A percentile compares a stretch with the other conserved stretches of the same genome.
Conservation (phyloP, 2,888 invertebrate genomes). For the Arctia plantaginis region DNA sequence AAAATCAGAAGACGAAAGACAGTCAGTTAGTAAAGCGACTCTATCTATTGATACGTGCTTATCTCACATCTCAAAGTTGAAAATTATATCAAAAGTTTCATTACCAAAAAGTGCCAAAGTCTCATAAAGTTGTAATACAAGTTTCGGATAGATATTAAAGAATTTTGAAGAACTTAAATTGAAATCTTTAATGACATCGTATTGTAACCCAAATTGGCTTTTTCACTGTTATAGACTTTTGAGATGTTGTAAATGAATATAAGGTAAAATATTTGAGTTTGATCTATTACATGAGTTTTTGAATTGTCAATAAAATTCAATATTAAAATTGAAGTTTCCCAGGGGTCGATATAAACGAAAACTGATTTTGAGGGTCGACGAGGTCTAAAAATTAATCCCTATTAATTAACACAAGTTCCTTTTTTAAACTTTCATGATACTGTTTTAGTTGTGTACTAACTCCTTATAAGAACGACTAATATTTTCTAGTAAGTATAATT, state of each 20-base stretch:
- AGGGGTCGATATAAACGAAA: too few species aligned
- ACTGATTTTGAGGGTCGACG: too few species aligned
- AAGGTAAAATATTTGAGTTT: neutral
- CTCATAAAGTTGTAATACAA: constrained; percentile 14
- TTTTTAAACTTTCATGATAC: too few species aligned
- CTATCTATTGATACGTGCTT: neutral
- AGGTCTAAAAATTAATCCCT: too few species aligned
- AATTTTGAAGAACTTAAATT: constrained; percentile 20
- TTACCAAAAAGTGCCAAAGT: constrained; percentile 21
- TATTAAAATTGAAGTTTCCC: too few species aligned
- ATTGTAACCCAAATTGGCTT: constrained; percentile 1
- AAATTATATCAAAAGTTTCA: constrained; percentile 19
- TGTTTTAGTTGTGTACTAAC: too few species aligned
- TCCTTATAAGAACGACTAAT: too few species aligned
- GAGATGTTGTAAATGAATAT: neutral
- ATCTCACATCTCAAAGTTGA: constrained; percentile 9
- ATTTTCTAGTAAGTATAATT: too few species aligned
- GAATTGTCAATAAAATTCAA: neutral
- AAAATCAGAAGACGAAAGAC: neutral
- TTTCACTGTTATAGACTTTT: neutral
- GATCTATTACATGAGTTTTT: neutral
- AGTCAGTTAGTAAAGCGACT: neutral
- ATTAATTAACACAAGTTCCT: too few species aligned
- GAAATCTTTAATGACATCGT: constrained; percentile 16
- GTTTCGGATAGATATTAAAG: constrained; percentile 18